A percentile compares a stretch with the other conserved stretches of the same genome.
Evolutionary conservation across 2,797 vertebrate genomes (phyloP).

Genomic region (Otus scops): DNA sequence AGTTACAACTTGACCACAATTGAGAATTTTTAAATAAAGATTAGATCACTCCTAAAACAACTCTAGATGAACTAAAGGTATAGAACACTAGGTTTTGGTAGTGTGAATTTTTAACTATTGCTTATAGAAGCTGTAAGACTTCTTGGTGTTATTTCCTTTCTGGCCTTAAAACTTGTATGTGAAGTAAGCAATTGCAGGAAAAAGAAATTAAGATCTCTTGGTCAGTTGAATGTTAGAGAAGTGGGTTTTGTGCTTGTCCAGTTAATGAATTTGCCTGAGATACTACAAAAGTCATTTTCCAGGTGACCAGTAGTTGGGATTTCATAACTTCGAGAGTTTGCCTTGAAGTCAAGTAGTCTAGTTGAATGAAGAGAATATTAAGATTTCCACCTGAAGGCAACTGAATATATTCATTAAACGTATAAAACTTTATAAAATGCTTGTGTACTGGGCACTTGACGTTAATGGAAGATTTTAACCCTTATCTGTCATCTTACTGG

Average conservation of each 20-base stretch:
- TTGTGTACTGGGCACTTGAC: neutral
- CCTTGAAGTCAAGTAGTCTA: neutral
- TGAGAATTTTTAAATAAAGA: neutral
- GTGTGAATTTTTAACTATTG: neutral
- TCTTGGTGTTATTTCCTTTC: neutral
- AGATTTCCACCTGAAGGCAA: neutral
- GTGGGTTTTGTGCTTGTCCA: neutral
- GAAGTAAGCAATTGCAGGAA: neutral
- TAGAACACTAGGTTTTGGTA: neutral
- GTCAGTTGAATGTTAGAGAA: neutral
- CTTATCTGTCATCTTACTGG: neutral
- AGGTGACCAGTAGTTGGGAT: neutral
- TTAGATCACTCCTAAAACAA: neutral
- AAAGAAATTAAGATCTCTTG: neutral
- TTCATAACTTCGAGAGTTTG: neutral
- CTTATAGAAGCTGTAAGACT: neutral
- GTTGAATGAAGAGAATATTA: neutral
- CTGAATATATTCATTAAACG: neutral
- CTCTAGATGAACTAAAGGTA: neutral
- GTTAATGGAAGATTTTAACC: neutral
- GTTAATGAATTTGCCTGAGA: neutral
- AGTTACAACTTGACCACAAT: neutral
- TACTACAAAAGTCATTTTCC: neutral
- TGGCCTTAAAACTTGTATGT: neutral
- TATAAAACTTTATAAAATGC: neutral